Conservation (phyloP, 1,140 invertebrate genomes). For the Drosophila gunungcola region DNA sequence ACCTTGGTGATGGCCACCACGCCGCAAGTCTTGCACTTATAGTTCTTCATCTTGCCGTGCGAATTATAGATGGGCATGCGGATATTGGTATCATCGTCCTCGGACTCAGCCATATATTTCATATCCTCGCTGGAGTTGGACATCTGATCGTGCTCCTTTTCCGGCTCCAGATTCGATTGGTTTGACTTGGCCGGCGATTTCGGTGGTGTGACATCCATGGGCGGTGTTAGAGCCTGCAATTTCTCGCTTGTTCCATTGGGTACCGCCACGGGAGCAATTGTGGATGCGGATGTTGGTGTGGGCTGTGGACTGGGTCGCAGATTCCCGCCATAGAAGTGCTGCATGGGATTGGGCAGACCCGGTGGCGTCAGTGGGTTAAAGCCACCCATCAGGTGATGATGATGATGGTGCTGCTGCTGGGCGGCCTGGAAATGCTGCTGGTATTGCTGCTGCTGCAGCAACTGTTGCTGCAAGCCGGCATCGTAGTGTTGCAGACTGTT, state of each 20-base stretch:
- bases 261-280: slow-evolving; percentile 12
- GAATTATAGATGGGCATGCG: slow-evolving; percentile 91
- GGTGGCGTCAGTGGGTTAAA: slow-evolving; percentile 85
- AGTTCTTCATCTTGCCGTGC: slow-evolving; percentile 94
- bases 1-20: slow-evolving; percentile 93
- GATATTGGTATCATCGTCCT: slow-evolving; percentile 88
- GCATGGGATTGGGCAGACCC: slow-evolving; percentile 84
- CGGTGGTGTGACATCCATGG: slow-evolving; percentile 85
- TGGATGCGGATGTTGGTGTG: slow-evolving; percentile 36
- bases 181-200: slow-evolving; percentile 87
- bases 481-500: slow-evolving; percentile 77
- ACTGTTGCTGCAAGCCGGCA: slow-evolving; percentile 69
- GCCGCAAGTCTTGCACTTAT: slow-evolving; percentile 96
- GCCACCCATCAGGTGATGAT: slow-evolving; percentile 74
- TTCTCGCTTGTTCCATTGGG: slow-evolving; percentile 42
- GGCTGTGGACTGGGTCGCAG: slow-evolving; percentile 83
- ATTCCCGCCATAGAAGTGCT: slow-evolving; percentile 84
- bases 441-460: slow-evolving; percentile 78
- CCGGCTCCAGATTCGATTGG: slow-evolving; percentile 72
- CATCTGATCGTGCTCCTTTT: slow-evolving; percentile 84
- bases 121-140: slow-evolving; percentile 85
- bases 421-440: slow-evolving; percentile 81
- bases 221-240: slow-evolving; percentile 75
- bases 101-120: slow-evolving; percentile 85
- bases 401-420: slow-evolving; percentile 68